Evolutionary conservation across 2,113 vertebrate genomes (phyloP).

Genomic region (Cebidichthys violaceus): DNA sequence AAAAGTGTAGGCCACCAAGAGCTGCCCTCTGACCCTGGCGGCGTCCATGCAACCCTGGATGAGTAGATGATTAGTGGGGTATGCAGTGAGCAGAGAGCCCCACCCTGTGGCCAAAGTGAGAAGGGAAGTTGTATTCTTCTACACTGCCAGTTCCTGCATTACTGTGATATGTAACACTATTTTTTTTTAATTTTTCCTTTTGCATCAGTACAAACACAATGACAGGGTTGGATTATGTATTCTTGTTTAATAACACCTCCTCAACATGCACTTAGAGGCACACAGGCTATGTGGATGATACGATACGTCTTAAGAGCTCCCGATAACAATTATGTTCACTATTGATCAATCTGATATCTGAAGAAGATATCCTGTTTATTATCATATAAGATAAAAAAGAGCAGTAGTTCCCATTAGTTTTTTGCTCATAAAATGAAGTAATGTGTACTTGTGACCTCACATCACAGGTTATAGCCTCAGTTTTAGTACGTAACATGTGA

Average conservation of each 20-base stretch:
- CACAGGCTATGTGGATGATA: not conserved
- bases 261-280: constrained; percentile 1
- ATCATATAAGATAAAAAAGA: not conserved
- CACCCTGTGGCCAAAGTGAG: constrained; percentile 58
- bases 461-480: not conserved
- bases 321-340: not conserved
- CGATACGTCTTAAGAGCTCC: not conserved
- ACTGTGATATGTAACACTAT: constrained; percentile 16
- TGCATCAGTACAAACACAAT: constrained; percentile 53
- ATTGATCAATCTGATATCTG: not conserved
- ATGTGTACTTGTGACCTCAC: not conserved
- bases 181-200: constrained; percentile 50
- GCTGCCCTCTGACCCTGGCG: not conserved
- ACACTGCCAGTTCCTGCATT: not conserved
- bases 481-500: not conserved
- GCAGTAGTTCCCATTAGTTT: not conserved
- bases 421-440: not conserved
- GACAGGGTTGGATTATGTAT: constrained; percentile 46
- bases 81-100: constrained; percentile 28
- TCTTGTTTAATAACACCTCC: constrained; percentile 54
- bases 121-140: not conserved
- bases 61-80: not conserved
- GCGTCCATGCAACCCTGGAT: not conserved
- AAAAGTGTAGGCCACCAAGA: not conserved
- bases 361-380: not conserved